Conservation (phyloP, 2,797 vertebrate genomes). For the Scarus forsteni region DNA sequence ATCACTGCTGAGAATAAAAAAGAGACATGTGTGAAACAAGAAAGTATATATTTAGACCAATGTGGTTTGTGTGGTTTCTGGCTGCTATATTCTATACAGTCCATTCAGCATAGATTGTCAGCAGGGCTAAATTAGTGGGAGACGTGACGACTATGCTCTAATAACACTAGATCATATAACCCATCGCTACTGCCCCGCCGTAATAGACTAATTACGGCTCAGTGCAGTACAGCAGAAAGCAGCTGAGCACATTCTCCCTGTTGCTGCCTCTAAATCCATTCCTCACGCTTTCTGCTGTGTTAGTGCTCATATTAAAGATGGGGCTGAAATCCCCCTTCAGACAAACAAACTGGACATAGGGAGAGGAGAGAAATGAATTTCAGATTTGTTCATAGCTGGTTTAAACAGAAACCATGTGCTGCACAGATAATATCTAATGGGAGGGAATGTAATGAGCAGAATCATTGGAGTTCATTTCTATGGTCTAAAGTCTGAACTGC, state of each 20-base stretch:
- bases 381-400: slow-evolving; percentile 17
- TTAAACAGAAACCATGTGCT: slow-evolving; percentile 31
- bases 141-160: slow-evolving; percentile 68
- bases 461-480: slow-evolving; percentile 16
- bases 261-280: slow-evolving; percentile 59
- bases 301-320: slow-evolving; percentile 41
- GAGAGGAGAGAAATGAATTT: slow-evolving; percentile 35
- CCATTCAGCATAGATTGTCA: slow-evolving; percentile 51
- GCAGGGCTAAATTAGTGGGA: slow-evolving; percentile 64
- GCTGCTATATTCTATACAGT: slow-evolving; percentile 51
- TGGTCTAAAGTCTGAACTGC: slow-evolving; percentile 16
- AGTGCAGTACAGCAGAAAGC: slow-evolving; percentile 46
- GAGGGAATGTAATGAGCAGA: slow-evolving; percentile 30
- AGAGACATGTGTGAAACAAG: slow-evolving; percentile 23
- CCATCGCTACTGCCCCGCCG: slow-evolving; percentile 54
- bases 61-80: slow-evolving; percentile 40
- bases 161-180: slow-evolving; percentile 72
- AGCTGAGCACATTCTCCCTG: slow-evolving; percentile 56
- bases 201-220: slow-evolving; percentile 71
- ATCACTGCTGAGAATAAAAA: slow-evolving; percentile 34
- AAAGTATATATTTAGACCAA: slow-evolving; percentile 35
- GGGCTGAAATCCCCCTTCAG: slow-evolving; percentile 41
- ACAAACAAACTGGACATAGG: slow-evolving; percentile 33
- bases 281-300: slow-evolving; percentile 56
- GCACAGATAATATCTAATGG: slow-evolving; percentile 28